phyloP scores from a whole-genome alignment of 2,888 invertebrate species.

The Melanotus villosus region DNA sequence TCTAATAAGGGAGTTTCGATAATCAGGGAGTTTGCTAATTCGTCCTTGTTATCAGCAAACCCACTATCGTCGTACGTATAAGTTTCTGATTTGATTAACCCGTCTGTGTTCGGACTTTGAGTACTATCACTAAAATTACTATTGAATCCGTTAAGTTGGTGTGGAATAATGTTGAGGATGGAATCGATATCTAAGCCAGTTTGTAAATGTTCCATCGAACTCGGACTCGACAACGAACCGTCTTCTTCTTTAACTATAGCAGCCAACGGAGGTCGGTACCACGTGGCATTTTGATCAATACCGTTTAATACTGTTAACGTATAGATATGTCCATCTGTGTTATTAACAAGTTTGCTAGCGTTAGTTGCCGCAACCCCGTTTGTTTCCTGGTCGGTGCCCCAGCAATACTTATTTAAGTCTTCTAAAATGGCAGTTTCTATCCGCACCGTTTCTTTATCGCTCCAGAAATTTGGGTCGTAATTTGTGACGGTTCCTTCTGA shows the following conservation, averaged over 20 bases:
- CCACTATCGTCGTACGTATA: conserved; percentile 86
- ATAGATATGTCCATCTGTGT: conserved; percentile 88
- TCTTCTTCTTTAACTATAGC: conserved; percentile 77
- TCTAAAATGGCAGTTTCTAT: conserved; percentile 84
- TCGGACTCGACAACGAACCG: conserved; percentile 74
- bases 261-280: conserved; percentile 74
- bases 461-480: conserved; percentile 74
- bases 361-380: conserved; percentile 70
- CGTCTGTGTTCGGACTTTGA: conserved; percentile 71
- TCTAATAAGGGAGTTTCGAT: conserved; percentile 73
- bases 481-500: conserved; percentile 67
- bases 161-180: conserved; percentile 81
- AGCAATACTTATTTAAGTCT: conserved; percentile 88
- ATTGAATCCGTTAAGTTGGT: conserved; percentile 74
- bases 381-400: conserved; percentile 77
- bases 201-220: conserved; percentile 72
- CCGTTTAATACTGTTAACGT: conserved; percentile 90
- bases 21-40: conserved; percentile 66
- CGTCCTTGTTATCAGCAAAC: conserved; percentile 78
- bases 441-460: conserved; percentile 81
- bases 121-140: conserved; percentile 74
- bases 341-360: conserved; percentile 70
- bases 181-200: conserved; percentile 84
- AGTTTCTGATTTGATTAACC: conserved; percentile 79
- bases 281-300: conserved; percentile 70